Percentiles rank a stretch among this genome's conserved stretches.
These are phyloP conservation scores for Dicrurus megarhynchus DNA, from an alignment of 2,113 vertebrate genomes.

Conservation along the genomic window DNA sequence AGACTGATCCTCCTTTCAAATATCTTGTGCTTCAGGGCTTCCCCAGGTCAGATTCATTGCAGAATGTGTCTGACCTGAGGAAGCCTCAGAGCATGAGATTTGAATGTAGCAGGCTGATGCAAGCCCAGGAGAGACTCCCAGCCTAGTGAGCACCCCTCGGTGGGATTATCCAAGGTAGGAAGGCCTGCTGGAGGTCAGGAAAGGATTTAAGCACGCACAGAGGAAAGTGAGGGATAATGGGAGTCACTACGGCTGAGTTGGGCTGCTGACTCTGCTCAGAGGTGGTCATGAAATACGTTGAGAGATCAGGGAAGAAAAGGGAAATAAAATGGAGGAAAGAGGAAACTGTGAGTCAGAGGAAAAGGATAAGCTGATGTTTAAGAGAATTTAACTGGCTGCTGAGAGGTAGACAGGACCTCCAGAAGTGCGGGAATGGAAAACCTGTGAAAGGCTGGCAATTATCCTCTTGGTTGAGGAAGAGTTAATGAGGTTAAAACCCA, in stretches of 20 bases:
- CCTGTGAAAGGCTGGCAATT: not conserved
- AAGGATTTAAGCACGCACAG: constrained; percentile 45
- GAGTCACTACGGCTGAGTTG: not conserved
- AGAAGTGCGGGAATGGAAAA: not conserved
- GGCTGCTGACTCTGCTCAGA: constrained; percentile 12
- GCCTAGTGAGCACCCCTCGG: constrained; percentile 43
- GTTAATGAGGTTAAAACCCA: not conserved
- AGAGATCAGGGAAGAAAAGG: not conserved
- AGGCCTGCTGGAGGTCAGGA: constrained; percentile 61
- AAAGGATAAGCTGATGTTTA: not conserved
- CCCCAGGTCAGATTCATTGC: constrained; percentile 70
- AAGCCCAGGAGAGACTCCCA: constrained; percentile 51
- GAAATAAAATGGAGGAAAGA: constrained; percentile 16
- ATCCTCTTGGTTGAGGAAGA: not conserved
- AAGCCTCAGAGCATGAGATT: constrained; percentile 69
- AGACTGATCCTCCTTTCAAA: constrained; percentile 71
- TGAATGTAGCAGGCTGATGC: constrained; percentile 67
- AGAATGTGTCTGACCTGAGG: constrained; percentile 69
- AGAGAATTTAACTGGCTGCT: not conserved
- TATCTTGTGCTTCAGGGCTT: constrained; percentile 69
- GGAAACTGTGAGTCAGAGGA: not conserved
- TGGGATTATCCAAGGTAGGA: constrained; percentile 59
- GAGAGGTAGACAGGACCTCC: not conserved
- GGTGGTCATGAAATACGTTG: constrained; percentile 20
- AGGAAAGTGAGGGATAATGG: constrained; percentile 50